These are phyloP conservation scores for Aphaenogaster ashmeadi DNA, from an alignment of 1,140 invertebrate species.

Conservation along the genomic window DNA sequence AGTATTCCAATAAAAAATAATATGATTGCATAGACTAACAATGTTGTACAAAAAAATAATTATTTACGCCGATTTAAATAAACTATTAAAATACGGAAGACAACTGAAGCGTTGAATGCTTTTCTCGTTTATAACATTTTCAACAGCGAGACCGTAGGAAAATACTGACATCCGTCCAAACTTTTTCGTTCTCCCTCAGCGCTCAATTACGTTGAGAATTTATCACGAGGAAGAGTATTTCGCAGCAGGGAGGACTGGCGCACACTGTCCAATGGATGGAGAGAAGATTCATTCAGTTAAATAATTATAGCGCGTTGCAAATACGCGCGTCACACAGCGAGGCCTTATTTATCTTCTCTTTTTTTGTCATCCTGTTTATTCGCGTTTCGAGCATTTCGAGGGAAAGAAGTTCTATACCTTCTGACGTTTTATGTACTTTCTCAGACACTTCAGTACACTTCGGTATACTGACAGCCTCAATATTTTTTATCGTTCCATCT, in stretches of 20 bases:
- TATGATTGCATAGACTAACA: not conserved
- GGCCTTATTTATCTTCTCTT: not conserved
- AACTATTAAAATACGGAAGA: slow-evolving; percentile 13
- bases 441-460: not conserved
- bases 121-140: slow-evolving; percentile 27
- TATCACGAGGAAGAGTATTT: slow-evolving; percentile 60
- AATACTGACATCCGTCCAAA: slow-evolving; percentile 48
- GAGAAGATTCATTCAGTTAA: slow-evolving; percentile 62
- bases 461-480: not conserved
- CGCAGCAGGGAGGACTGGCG: slow-evolving; percentile 28
- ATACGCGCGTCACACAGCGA: not conserved
- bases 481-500: not conserved
- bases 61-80: not conserved
- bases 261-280: not conserved
- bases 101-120: not conserved
- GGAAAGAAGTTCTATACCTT: slow-evolving; percentile 9
- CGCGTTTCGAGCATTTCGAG: slow-evolving; percentile 28
- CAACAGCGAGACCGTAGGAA: slow-evolving; percentile 7
- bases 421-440: slow-evolving; percentile 11
- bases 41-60: slow-evolving; percentile 7
- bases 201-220: slow-evolving; percentile 66
- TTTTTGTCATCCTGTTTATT: slow-evolving; percentile 6
- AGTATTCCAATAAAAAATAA: not conserved
- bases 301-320: slow-evolving; percentile 64
- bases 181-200: slow-evolving; percentile 57